Base-by-base conservation (phyloP, 2,113 vertebrate genomes). In the Ursus arctos region DNA sequence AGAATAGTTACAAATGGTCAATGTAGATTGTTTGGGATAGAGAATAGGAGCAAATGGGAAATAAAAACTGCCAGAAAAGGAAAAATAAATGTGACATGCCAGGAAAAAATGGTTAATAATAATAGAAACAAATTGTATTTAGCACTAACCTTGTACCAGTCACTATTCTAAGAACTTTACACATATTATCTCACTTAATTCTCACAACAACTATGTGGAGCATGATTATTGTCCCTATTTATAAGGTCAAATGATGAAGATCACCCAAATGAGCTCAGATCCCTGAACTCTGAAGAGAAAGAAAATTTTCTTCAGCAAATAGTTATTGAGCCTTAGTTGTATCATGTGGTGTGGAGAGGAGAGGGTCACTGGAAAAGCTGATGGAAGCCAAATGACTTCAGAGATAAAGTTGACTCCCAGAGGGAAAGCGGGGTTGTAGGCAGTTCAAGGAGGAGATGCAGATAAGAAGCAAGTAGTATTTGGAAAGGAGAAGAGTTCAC, bases 161-260 rank as follows among this genome's bases (percentile, higher is more conserved):
- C 43, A 85, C 43, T 71, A 14, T 43, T 80, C 47, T 59, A 92
- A 92, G 57, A 95, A 79, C 18, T 59, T 87, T n/a, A 15, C 14
- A 51, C 53, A 88, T 63, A 51, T 97, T 71, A 74, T n/a, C 40
- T 95, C 84, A 67, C 28, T 92, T 74, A 89, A 86, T 95, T 89
- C 65, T 85, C 15, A 79, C 31, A 91, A 88, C 53, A 76, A 61
- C n/a, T 79, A 24, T 86, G 19, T 61, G 13, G 74, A 74, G 40
- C 74, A 77, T 51, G 15, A 76, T 80, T 77, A 61, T 90, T 87
- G 31, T n/a, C 19, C 22, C 13, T 69, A 28, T 51, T 91, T 77
- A 19, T 57, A 87, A 55, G 85, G 57, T 65, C 79, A 15, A 61
- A 84, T 80, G 31, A 67, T 65, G 33, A 80, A 12, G 63, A 92